Percentiles rank a stretch among this genome's conserved stretches.
Conservation (phyloP, 2,888 invertebrate species). For the Timandra comae region DNA sequence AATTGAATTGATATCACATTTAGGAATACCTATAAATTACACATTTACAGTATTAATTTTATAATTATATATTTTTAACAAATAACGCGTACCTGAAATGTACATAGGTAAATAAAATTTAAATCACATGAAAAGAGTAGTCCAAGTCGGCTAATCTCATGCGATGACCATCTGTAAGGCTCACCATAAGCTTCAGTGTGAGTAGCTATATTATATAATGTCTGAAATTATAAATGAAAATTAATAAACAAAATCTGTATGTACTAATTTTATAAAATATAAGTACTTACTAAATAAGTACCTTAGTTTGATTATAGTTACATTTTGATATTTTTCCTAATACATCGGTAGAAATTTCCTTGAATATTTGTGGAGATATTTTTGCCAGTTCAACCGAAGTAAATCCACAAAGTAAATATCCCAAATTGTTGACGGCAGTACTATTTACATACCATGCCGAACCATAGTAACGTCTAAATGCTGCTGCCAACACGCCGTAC, state of each 20-base stretch:
- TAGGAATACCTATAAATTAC: conserved; percentile 41
- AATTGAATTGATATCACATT: conserved; percentile 50
- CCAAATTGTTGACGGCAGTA: conserved; percentile 51
- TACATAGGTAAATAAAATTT: conserved; percentile 18
- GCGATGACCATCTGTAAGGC: conserved; percentile 62
- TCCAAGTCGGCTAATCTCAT: conserved; percentile 50
- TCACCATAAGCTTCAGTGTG: conserved; percentile 52
- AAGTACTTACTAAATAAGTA: conserved; percentile 23
- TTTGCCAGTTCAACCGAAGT: conserved; percentile 43
- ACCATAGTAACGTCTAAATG: conserved; percentile 59
- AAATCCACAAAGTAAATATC: conserved; percentile 62
- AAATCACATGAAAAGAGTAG: conserved; percentile 50
- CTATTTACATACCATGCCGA: conserved; percentile 48
- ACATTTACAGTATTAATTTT: not conserved
- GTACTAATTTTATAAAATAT: not conserved
- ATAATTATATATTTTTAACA: not conserved
- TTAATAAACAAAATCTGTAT: not conserved
- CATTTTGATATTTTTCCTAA: conserved; percentile 48
- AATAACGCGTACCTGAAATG: not conserved
- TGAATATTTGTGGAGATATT: conserved; percentile 49
- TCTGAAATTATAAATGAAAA: conserved; percentile 27
- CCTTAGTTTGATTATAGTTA: conserved; percentile 47
- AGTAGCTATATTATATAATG: conserved; percentile 52
- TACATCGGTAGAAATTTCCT: conserved; percentile 41
- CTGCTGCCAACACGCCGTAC: conserved; percentile 55